Conservation (phyloP, 2,113 vertebrate genomes). For the Muscicapa adusta region DNA sequence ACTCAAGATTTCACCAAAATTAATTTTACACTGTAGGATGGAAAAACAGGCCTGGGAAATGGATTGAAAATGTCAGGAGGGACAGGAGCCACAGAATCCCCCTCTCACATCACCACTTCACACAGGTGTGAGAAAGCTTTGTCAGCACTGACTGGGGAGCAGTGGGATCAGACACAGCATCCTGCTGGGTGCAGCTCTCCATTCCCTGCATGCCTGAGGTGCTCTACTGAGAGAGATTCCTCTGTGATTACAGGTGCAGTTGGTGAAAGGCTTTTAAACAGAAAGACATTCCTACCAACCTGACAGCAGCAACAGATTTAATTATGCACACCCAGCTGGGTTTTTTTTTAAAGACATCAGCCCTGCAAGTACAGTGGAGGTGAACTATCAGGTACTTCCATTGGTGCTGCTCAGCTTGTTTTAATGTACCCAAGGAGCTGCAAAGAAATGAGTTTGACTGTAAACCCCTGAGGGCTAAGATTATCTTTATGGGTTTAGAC, state of each 20-base stretch:
- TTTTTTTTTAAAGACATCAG: background rate
- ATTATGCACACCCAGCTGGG: background rate
- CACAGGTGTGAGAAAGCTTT: background rate
- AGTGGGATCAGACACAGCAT: background rate
- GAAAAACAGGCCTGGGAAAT: background rate
- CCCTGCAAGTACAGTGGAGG: background rate
- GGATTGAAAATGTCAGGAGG: background rate
- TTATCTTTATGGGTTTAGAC: background rate
- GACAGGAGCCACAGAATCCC: background rate
- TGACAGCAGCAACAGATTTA: background rate
- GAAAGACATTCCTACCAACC: background rate
- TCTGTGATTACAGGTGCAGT: background rate
- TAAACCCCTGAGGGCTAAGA: background rate
- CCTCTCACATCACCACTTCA: background rate
- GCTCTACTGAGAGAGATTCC: background rate
- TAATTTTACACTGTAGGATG: background rate
- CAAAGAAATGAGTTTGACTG: background rate
- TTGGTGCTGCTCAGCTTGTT: background rate
- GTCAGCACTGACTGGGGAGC: background rate
- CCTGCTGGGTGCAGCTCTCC: background rate
- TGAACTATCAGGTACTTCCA: background rate
- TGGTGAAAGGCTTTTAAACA: background rate
- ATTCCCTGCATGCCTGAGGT: background rate
- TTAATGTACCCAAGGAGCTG: background rate
- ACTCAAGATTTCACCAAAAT: conserved; percentile 18